These are phyloP conservation scores for Mola mola DNA, from an alignment of 2,113 vertebrate species.

Conservation along the genomic window DNA sequence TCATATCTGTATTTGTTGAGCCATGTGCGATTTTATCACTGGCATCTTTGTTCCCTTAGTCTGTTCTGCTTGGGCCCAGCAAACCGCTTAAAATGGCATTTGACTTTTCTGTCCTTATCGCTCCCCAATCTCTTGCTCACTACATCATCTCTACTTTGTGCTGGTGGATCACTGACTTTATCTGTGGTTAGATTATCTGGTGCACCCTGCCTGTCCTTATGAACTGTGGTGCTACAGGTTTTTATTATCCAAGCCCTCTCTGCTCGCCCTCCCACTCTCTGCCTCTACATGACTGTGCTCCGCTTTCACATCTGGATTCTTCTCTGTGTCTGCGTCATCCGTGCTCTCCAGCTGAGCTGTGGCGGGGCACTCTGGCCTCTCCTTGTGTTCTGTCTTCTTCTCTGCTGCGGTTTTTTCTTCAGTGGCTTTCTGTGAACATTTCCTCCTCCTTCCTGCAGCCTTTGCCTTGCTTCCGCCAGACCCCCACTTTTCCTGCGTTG, in stretches of 20 bases:
- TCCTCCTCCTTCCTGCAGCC: conserved; percentile 28
- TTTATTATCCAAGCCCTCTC: conserved; percentile 53
- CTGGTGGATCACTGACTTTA: conserved; percentile 44
- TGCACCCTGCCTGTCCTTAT: conserved; percentile 15
- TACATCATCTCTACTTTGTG: conserved; percentile 58
- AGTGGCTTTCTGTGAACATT: conserved; percentile 30
- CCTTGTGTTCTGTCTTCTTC: conserved; percentile 26
- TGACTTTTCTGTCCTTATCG: conserved; percentile 62
- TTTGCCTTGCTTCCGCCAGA: conserved; percentile 50
- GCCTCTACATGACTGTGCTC: conserved; percentile 38
- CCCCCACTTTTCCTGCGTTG: conserved; percentile 69
- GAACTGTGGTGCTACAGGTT: conserved; percentile 34
- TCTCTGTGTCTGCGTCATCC: conserved; percentile 23
- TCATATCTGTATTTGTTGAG: conserved; percentile 50
- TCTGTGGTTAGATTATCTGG: conserved; percentile 42
- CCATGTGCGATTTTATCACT: conserved; percentile 38
- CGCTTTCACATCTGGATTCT: conserved; percentile 40
- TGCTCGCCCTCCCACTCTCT: conserved; percentile 28
- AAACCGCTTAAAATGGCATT: conserved; percentile 54
- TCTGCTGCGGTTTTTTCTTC: conserved; percentile 10
- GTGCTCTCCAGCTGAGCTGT: conserved; percentile 18
- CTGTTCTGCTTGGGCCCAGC: conserved; percentile 26
- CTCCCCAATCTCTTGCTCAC: conserved; percentile 45
- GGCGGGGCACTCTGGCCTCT: conserved; percentile 19
- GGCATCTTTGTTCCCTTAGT: conserved; percentile 32